A percentile compares a stretch with the other conserved stretches of the same genome.
These are phyloP conservation scores for Enteromius viviparus DNA, from an alignment of 2,797 vertebrate species.

Conservation along the genomic window DNA sequence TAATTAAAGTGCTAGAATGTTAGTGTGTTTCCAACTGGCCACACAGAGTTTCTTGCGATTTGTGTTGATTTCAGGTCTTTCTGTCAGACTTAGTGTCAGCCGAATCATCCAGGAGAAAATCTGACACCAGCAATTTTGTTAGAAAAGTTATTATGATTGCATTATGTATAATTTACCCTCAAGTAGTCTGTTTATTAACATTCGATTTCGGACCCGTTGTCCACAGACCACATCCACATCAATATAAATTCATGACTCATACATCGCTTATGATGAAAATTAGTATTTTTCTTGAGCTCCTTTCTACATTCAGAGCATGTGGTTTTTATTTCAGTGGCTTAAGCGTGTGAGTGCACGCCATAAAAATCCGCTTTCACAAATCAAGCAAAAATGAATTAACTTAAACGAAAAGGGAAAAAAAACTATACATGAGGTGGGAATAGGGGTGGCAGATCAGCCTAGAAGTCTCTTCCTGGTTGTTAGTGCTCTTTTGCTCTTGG, in stretches of 20 bases:
- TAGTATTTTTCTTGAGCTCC: conserved; percentile 58
- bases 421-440: conserved; percentile 3
- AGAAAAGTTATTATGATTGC: conserved; percentile 56
- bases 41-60: conserved; percentile 14
- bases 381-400: conserved; percentile 51
- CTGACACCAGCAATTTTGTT: conserved; percentile 59
- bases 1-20: conserved; percentile 10
- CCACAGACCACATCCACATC: conserved; percentile 62
- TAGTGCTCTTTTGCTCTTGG: conserved; percentile 54
- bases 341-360: conserved; percentile 49
- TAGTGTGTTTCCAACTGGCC: not conserved
- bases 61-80: conserved; percentile 31
- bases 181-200: conserved; percentile 54
- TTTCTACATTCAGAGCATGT: conserved; percentile 54
- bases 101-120: conserved; percentile 50
- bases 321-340: conserved; percentile 66
- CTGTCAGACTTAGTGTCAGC: conserved; percentile 53
- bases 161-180: conserved; percentile 56
- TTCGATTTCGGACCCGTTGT: conserved; percentile 46
- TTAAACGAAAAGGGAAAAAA: conserved; percentile 26
- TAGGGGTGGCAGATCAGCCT: conserved; percentile 31
- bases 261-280: conserved; percentile 61
- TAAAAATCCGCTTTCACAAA: conserved; percentile 49
- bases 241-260: conserved; percentile 60
- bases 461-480: conserved; percentile 50